Conservation (phyloP, 2,888 invertebrate species). For the Rotaria magnacalcarata region DNA sequence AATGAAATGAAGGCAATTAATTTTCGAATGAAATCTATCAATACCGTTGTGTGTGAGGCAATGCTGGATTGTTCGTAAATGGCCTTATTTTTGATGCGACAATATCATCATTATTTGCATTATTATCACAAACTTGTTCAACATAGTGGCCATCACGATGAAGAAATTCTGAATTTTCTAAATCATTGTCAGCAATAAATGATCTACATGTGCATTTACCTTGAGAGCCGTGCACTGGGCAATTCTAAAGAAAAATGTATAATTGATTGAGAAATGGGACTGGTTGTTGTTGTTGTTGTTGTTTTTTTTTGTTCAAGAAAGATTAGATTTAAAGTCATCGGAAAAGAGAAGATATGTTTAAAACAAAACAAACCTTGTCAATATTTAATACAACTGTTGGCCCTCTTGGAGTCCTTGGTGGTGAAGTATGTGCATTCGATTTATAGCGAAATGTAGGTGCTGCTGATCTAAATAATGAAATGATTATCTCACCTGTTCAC, state of each 20-base stretch:
- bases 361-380: neutral
- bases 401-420: neutral
- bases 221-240: neutral
- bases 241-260: neutral
- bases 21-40: neutral
- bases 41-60: neutral
- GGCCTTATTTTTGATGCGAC: neutral
- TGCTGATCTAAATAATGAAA: neutral
- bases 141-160: neutral
- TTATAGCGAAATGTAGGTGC: neutral
- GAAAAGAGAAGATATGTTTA: too few relatives aligned
- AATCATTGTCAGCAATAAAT: neutral
- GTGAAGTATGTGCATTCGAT: neutral
- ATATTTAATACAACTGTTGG: neutral
- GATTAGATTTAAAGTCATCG: too few relatives aligned
- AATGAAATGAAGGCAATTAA: neutral
- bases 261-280: too few relatives aligned
- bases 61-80: conserved; percentile 5
- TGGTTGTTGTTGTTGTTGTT: too few relatives aligned
- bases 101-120: neutral
- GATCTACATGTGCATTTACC: neutral
- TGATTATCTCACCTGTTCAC: neutral
- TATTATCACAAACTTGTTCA: neutral
- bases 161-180: neutral
- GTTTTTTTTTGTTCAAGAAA: too few relatives aligned